Base-by-base conservation (phyloP, 2,113 vertebrate species). In the Sitta europaea region DNA sequence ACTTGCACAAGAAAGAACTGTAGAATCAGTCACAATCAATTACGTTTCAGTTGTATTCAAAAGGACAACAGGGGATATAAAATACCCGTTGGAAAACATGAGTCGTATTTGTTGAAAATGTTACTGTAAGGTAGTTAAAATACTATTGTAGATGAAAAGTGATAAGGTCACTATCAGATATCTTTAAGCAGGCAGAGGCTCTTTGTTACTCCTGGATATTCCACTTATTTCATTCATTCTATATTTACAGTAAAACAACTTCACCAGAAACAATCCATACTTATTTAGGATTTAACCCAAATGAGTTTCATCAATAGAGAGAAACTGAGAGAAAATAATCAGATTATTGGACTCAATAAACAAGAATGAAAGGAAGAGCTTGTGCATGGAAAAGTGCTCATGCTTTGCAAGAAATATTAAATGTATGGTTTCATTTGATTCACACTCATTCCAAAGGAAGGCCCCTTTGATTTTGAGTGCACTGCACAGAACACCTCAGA, bases 331-430 rank as follows among this genome's bases (percentile, higher is more conserved):
- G 35, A 67, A 77, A 71, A 77, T 10, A 80, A 74, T 28, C 29
- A 73, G 61, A 27, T 14, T 63, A 8, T 50, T 77, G 23, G 45
- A 74, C 42, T 38, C 23, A 42, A 19, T 12, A 79, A 77, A 86
- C 25, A 86, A 35, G 42, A 50, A 74, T 15, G 23, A 79, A 57
- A 77, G 13, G 27, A 86, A 73, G 33, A 81, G 19, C 11, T 88
- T 0, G 0, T 59, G 27, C 15, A 73, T 55, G n/a, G n/a, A n/a
- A n/a, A n/a, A n/a, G n/a, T n/a, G n/a, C n/a, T 61, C 66, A 55
- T 1, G 2, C 25, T 50, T 55, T 25, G 21, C 70, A 84, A 77
- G n/a, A 85, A 66, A 57, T 6, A 58, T 19, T 33, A 22, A 16
- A 74, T 45, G 11, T 45, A 40, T 11, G 23, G 25, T 5, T 58